phyloP scores from a whole-genome alignment of 2,113 vertebrate species.

The Bos javanicus region DNA sequence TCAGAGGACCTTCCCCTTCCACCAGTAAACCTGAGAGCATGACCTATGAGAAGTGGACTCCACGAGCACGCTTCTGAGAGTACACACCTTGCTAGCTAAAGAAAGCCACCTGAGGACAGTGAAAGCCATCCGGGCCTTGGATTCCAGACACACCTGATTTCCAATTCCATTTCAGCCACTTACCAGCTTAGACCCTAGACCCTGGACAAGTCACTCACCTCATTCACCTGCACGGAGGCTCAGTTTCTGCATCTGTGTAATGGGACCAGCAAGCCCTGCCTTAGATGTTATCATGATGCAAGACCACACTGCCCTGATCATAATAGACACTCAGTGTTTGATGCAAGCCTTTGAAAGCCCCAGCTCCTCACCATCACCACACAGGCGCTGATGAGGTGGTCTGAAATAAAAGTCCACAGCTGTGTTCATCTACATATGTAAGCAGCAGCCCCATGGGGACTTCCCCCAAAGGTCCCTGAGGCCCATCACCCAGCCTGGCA shows the following conservation, averaged over 20 bases:
- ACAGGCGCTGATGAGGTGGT: neutral
- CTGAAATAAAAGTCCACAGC: neutral
- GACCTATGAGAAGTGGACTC: neutral
- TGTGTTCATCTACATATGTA: neutral
- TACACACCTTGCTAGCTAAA: neutral
- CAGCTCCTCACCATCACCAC: neutral
- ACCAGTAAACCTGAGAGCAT: neutral
- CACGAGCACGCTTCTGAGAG: neutral
- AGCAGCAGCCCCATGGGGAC: neutral
- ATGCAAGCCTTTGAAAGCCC: neutral
- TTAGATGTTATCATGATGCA: neutral
- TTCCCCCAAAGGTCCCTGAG: neutral
- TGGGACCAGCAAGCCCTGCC: neutral
- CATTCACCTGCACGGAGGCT: neutral
- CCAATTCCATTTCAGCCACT: neutral
- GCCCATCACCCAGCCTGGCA: neutral
- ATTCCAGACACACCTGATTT: neutral
- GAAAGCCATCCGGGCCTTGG: neutral
- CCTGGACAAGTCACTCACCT: neutral
- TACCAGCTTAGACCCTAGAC: neutral
- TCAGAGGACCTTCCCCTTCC: neutral
- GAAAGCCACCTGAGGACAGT: neutral
- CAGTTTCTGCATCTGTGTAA: neutral
- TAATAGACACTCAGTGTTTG: fast-evolving
- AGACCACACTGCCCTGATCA: neutral